Evolutionary conservation across 1,140 invertebrate genomes (phyloP).

Genomic region (Callitettix versicolor): DNA sequence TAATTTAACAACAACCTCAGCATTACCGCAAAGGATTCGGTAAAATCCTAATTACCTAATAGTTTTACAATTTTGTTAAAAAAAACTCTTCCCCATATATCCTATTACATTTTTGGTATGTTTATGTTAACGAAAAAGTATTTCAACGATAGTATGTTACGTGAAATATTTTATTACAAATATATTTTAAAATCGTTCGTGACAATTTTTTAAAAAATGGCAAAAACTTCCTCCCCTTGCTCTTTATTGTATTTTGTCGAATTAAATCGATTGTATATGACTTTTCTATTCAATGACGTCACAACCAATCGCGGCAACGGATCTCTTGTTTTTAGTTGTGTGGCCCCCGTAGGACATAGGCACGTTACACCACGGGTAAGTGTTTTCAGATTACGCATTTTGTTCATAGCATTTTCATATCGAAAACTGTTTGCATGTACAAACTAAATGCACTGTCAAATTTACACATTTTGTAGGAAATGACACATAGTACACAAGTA

Average conservation of each 20-base stretch:
- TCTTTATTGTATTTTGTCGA: background rate
- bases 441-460: background rate
- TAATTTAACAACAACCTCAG: background rate
- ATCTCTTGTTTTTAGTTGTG: slow-evolving; percentile 24
- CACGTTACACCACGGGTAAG: slow-evolving; percentile 44
- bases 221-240: background rate
- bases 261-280: slow-evolving; percentile 6
- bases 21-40: background rate
- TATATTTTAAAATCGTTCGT: no score
- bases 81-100: no score
- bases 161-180: no score
- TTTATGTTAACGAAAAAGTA: background rate
- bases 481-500: no score
- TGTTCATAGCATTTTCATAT: slow-evolving; percentile 40
- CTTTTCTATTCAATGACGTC: slow-evolving; percentile 21
- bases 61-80: no score
- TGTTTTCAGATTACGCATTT: slow-evolving; percentile 45
- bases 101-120: background rate
- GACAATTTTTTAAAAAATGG: no score
- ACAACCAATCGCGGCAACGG: slow-evolving; percentile 24
- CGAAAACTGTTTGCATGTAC: slow-evolving; percentile 20
- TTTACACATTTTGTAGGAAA: background rate
- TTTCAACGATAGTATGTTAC: background rate
- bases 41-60: no score
- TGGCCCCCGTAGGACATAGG: slow-evolving; percentile 38